Evolutionary conservation across 2,888 invertebrate genomes (phyloP), one percentile per base, ranked within the genome.

Genomic region (Mylabris sibirica): DNA sequence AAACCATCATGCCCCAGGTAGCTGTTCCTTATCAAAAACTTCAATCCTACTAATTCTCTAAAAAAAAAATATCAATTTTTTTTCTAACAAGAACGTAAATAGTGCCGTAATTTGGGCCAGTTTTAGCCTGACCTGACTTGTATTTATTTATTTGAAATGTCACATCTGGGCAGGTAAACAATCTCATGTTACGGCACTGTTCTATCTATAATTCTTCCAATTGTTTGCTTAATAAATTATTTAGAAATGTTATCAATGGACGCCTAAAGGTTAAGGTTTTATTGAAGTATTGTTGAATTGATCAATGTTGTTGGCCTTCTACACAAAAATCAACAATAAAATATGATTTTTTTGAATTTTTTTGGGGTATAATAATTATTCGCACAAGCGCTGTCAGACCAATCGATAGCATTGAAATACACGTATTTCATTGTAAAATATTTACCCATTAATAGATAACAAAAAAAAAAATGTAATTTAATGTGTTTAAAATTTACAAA

Each of bases 1-100:
- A 69, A 71, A 69, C 41, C 72, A 68, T 62, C 71, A 73, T 70
- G 70, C 74, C 70, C 74, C 74, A 78, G 79, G 77, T 77, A 78
- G 73, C 74, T 60, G 35, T 35, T 49, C 68, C 65, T 61, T 68
- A 17, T 60, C 22, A 69, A 35, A 49, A 63, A 30, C 62, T 41
- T 44, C 64, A 24, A 34, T 24, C 14, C 59, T 62, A 57, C 34
- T 44, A 49, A 59, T 4, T 26, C 60, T 44, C 12, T 57, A 49
- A 30, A 30, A 30, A 30, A 30, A 30, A 20, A 11, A 22, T 57
- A 24, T 24, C 57, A 22, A 12, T n/a, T 44, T 17, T n/a, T 44
- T 17, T 17, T 17, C 5, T 17, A 38, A 12, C 11, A 44, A n/a
- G 6, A 44, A 44, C 11, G 12, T 0, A 12, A 38, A 38, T n/a